These are phyloP conservation scores for Mizuhopecten yessoensis DNA, from an alignment of 1,140 invertebrate species.

Conservation along the genomic window DNA sequence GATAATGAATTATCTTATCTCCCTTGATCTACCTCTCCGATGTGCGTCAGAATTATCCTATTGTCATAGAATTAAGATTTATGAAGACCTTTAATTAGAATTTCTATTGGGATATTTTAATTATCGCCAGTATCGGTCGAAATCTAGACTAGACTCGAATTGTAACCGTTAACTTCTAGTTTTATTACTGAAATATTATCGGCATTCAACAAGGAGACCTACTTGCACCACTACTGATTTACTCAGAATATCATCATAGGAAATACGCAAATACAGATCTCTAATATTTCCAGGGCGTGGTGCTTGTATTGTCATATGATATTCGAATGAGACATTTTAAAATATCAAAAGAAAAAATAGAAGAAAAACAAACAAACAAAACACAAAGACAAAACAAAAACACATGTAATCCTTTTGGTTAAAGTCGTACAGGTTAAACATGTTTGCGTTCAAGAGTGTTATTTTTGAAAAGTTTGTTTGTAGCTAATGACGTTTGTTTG, in stretches of 20 bases:
- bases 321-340: neutral
- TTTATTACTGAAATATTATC: neutral
- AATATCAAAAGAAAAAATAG: no score
- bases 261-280: neutral
- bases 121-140: neutral
- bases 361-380: no score
- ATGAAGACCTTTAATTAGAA: conserved; percentile 25
- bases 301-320: neutral
- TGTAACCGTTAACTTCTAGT: neutral
- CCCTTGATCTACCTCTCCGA: neutral
- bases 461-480: no score
- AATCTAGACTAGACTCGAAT: conserved; percentile 8
- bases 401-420: no score
- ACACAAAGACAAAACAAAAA: no score
- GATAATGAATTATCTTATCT: neutral
- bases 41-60: neutral
- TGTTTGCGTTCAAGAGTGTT: no score
- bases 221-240: neutral
- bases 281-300: neutral
- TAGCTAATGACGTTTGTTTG: no score
- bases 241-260: no score
- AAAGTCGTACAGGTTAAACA: no score
- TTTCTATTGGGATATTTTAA: conserved; percentile 1
- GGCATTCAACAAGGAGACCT: neutral
- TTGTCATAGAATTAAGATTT: neutral